These are phyloP conservation scores for Enteromius argenteus DNA, from an alignment of 2,797 vertebrate genomes.

Conservation along the genomic window DNA sequence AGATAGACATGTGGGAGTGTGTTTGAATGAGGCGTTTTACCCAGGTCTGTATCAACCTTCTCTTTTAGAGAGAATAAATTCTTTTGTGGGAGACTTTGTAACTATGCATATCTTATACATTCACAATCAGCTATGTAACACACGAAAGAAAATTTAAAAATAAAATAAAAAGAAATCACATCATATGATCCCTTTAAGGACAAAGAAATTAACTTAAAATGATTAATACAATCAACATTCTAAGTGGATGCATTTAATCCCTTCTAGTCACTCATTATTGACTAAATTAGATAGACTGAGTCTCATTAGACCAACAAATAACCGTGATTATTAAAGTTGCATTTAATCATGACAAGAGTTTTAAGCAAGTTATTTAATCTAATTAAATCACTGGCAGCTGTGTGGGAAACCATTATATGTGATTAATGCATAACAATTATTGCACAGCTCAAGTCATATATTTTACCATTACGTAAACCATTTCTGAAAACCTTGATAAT, in stretches of 20 bases:
- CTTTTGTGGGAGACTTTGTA: too few species aligned
- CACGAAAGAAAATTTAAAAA: too few species aligned
- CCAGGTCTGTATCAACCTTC: too few species aligned
- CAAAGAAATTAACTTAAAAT: background rate
- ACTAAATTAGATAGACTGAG: conserved; percentile 21
- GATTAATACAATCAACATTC: background rate
- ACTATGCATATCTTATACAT: too few species aligned
- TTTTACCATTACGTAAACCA: conserved; percentile 17
- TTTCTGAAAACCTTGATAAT: background rate
- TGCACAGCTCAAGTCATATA: background rate
- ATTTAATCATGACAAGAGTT: conserved; percentile 22
- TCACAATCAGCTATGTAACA: too few species aligned
- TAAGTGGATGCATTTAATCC: background rate
- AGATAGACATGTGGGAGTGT: too few species aligned
- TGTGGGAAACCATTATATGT: conserved; percentile 6
- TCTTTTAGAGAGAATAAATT: too few species aligned
- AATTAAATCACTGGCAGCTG: conserved; percentile 11
- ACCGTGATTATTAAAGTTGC: conserved; percentile 31
- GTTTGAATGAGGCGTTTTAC: too few species aligned
- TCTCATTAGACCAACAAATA: conserved; percentile 34
- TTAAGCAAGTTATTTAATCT: conserved; percentile 26
- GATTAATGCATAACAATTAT: conserved; percentile 8
- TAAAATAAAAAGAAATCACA: too few species aligned
- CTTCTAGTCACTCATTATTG: conserved; percentile 1
- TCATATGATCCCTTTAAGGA: background rate